phyloP scores from a whole-genome alignment of 2,888 invertebrate genomes.

The Lasius platythorax region DNA sequence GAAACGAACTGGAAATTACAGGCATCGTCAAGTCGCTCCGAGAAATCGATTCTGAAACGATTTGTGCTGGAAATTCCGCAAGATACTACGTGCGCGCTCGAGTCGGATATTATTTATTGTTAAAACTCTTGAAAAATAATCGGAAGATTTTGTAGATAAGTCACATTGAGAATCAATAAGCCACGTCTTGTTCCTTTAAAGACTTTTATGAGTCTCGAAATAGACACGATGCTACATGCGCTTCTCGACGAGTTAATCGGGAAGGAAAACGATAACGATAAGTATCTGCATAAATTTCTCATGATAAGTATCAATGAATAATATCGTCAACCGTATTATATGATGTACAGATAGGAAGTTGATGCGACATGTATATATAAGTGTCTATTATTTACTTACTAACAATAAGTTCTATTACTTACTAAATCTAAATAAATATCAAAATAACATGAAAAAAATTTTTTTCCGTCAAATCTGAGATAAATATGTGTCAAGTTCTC shows the following conservation, averaged over 20 bases:
- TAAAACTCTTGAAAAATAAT: slow-evolving; percentile 60
- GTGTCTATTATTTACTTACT: no score
- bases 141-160: slow-evolving; percentile 31
- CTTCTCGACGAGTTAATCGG: background rate
- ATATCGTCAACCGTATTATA: background rate
- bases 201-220: slow-evolving; percentile 26
- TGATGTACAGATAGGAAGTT: no score
- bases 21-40: background rate
- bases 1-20: slow-evolving; percentile 15
- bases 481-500: background rate
- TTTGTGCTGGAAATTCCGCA: slow-evolving; percentile 1
- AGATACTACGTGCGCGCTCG: background rate
- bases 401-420: no score
- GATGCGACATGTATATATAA: no score
- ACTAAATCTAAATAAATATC: no score
- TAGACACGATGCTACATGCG: background rate
- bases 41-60: slow-evolving; percentile 20
- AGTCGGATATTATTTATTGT: slow-evolving; percentile 49
- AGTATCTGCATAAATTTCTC: background rate
- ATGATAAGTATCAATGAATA: background rate
- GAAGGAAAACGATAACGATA: slow-evolving; percentile 36
- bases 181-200: slow-evolving; percentile 49
- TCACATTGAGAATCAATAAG: slow-evolving; percentile 66
- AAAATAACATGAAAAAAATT: background rate
- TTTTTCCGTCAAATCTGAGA: background rate